These are phyloP conservation scores for Bombyx mandarina DNA, from an alignment of 1,140 invertebrate species.

Conservation along the genomic window DNA sequence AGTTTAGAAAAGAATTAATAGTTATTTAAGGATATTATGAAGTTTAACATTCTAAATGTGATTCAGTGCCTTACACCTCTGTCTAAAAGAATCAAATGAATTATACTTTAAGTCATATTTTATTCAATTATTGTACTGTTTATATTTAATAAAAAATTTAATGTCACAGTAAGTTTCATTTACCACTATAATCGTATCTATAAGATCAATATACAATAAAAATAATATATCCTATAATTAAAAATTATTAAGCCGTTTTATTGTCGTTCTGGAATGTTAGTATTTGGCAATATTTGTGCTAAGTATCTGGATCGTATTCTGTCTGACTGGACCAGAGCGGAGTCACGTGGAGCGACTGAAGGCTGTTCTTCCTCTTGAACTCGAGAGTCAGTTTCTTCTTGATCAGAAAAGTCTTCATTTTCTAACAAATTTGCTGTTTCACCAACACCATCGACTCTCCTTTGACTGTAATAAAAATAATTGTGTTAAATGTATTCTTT, in stretches of 20 bases:
- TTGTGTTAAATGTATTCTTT: background rate
- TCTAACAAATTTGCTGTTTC: slow-evolving; percentile 53
- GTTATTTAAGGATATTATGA: too few relatives aligned
- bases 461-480: slow-evolving; percentile 18
- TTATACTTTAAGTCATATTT: too few relatives aligned
- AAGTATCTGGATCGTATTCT: slow-evolving; percentile 57
- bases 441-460: slow-evolving; percentile 17
- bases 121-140: too few relatives aligned
- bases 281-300: slow-evolving; percentile 53
- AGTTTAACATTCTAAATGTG: too few relatives aligned
- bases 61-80: too few relatives aligned
- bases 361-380: slow-evolving; percentile 10
- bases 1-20: too few relatives aligned
- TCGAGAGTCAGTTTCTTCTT: slow-evolving; percentile 40
- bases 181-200: background rate
- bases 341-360: slow-evolving; percentile 17
- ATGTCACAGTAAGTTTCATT: background rate
- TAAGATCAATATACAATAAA: slow-evolving; percentile 4
- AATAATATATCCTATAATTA: slow-evolving; percentile 1
- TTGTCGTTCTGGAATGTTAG: slow-evolving; percentile 50
- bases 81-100: too few relatives aligned
- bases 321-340: slow-evolving; percentile 39
- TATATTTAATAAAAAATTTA: too few relatives aligned
- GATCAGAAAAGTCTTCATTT: slow-evolving; percentile 39
- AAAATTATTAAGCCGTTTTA: slow-evolving; percentile 5